Evolutionary conservation across 2,113 vertebrate species (phyloP).

Genomic region (Tragelaphus strepsiceros): DNA sequence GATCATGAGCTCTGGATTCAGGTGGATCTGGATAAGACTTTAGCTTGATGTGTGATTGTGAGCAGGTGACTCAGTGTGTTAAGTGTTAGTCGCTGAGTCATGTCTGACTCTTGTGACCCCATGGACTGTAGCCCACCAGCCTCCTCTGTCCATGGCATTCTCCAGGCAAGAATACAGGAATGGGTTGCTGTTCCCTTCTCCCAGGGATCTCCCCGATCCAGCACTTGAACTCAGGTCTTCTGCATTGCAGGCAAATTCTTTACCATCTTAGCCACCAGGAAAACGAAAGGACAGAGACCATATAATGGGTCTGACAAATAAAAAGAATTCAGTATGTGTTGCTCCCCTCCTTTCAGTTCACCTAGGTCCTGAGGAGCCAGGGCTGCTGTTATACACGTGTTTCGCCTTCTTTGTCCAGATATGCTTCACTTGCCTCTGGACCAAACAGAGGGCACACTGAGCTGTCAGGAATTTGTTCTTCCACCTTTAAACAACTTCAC

Average conservation of each 20-base stretch:
- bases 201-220: rapidly evolving
- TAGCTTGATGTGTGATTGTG: background rate
- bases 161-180: background rate
- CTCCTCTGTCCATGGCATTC: background rate
- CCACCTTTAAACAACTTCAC: background rate
- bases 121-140: background rate
- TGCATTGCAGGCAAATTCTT: background rate
- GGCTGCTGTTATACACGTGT: background rate
- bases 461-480: background rate
- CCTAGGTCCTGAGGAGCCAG: background rate
- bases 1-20: background rate
- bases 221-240: background rate
- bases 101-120: background rate
- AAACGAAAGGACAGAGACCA: background rate
- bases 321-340: background rate
- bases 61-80: background rate
- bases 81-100: background rate
- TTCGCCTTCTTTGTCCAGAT: background rate
- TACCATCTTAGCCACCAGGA: background rate
- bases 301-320: background rate
- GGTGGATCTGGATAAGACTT: background rate
- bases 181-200: background rate
- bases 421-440: background rate
- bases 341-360: background rate
- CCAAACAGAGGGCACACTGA: background rate